Conservation (phyloP, 2,113 vertebrate species). For the Camelus dromedarius region DNA sequence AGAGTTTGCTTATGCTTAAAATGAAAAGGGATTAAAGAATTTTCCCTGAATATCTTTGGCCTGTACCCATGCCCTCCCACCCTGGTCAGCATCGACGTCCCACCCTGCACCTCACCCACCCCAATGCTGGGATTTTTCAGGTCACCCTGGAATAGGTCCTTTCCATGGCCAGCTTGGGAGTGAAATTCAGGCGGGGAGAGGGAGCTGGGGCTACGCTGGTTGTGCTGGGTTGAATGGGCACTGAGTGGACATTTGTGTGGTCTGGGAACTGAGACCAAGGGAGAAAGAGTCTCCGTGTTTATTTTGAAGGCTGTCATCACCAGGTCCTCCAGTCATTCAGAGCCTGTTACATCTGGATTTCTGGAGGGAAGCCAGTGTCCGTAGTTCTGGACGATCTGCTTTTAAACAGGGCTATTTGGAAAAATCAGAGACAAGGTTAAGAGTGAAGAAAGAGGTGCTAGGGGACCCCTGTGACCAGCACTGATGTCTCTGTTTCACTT, state of each 20-base stretch:
- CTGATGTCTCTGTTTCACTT: neutral
- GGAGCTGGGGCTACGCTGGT: fast-evolving
- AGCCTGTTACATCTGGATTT: neutral
- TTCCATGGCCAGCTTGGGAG: neutral
- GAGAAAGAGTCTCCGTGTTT: neutral
- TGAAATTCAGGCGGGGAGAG: neutral
- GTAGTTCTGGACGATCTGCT: neutral
- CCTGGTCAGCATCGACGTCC: no score
- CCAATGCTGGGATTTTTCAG: no score
- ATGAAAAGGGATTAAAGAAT: neutral
- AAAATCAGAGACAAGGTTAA: neutral
- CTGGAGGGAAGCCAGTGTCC: neutral
- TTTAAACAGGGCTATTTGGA: neutral
- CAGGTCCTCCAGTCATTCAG: neutral
- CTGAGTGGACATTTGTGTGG: neutral
- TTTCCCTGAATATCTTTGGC: neutral
- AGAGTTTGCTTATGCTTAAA: neutral
- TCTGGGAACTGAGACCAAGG: neutral
- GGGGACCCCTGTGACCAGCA: fast-evolving
- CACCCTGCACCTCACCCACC: neutral
- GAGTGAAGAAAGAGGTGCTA: neutral
- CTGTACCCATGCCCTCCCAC: fast-evolving
- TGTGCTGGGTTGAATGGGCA: no score
- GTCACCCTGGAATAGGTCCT: neutral
- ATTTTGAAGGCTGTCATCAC: neutral